phyloP scores from a whole-genome alignment of 2,113 vertebrate species.

The Rhegmatorhina hoffmannsi region DNA sequence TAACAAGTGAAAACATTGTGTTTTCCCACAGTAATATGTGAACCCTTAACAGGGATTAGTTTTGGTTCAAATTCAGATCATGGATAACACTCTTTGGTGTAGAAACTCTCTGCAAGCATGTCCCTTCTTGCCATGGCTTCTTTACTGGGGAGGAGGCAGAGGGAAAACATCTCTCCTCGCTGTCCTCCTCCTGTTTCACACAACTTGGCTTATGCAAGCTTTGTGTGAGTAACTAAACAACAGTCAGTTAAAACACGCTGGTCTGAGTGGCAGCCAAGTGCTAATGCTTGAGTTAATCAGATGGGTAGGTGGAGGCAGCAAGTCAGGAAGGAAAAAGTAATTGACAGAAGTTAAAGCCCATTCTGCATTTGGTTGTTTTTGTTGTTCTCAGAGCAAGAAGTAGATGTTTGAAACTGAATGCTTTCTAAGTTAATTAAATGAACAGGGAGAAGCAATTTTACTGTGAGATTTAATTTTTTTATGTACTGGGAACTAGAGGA shows the following conservation, averaged over 20 bases:
- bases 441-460: not conserved
- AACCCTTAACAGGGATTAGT: not conserved
- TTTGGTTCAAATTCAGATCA: not conserved
- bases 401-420: not conserved
- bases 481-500: slow-evolving; percentile 4
- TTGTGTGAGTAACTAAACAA: slow-evolving; percentile 5
- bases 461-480: slow-evolving; percentile 40
- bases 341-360: not conserved
- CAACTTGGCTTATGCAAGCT: not conserved
- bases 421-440: slow-evolving; percentile 58
- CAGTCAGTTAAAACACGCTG: not conserved
- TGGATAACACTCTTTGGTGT: not conserved
- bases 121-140: not conserved
- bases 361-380: not conserved
- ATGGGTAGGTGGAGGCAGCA: not conserved
- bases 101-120: not conserved
- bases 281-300: slow-evolving; percentile 5
- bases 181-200: not conserved
- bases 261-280: not conserved
- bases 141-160: not conserved
- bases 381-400: not conserved
- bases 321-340: not conserved
- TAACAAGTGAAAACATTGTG: not conserved
- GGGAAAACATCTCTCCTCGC: not conserved
- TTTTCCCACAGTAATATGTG: not conserved